Evolutionary conservation across 2,113 vertebrate species (phyloP).

Genomic region (Drymodes brunneopygia): DNA sequence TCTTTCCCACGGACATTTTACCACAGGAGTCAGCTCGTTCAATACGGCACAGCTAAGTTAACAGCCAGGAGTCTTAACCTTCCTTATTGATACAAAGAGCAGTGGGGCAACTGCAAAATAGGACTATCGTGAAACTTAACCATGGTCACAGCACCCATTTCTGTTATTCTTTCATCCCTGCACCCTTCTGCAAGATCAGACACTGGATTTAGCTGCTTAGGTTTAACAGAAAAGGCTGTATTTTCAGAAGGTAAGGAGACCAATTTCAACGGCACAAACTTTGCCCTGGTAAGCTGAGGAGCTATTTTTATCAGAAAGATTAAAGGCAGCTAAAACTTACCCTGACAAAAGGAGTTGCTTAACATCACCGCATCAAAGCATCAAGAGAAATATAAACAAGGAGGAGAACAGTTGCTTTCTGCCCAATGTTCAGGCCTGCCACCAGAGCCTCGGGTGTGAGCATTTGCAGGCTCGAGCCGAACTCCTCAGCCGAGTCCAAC

Average conservation of each 20-base stretch:
- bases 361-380: slow-evolving; percentile 17
- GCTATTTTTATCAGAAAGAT: slow-evolving; percentile 49
- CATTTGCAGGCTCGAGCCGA: background rate
- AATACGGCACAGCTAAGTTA: background rate
- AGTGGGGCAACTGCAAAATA: background rate
- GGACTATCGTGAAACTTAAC: background rate
- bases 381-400: background rate
- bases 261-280: background rate
- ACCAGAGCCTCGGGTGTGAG: background rate
- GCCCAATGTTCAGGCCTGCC: background rate
- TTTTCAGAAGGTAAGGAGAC: background rate
- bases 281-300: background rate
- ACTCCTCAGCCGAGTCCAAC: background rate
- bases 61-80: background rate
- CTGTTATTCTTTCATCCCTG: background rate
- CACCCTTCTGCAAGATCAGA: background rate
- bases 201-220: background rate
- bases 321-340: slow-evolving; percentile 40
- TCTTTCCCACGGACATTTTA: background rate
- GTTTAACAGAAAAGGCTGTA: background rate
- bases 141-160: background rate
- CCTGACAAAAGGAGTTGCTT: slow-evolving; percentile 30
- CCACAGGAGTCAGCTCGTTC: background rate
- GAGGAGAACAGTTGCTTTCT: background rate
- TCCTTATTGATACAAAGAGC: background rate